Evolutionary conservation across 2,888 invertebrate genomes (phyloP), one percentile per base, ranked within the genome.

Genomic region (Volucella zonaria): DNA sequence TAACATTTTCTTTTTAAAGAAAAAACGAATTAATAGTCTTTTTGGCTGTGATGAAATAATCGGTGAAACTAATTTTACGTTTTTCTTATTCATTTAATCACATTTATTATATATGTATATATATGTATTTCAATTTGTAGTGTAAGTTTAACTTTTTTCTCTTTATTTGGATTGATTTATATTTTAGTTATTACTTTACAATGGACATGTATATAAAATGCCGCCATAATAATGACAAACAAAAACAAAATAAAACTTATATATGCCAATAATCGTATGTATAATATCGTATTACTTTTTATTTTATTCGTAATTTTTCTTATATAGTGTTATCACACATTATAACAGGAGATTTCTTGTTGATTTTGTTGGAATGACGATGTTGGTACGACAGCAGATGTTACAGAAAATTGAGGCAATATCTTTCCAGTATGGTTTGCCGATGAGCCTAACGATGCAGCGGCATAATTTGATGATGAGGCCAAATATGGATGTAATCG

Each of bases 331-430:
- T 91, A 93, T 94, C 93, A 94, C 93, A 93, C 93, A 90, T 94
- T 94, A 89, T 93, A 94, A 91, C 93, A 94, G 88, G 92, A 92
- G 90, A 94, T 93, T 91, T 93, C 93, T 92, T 93, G 93, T 89
- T 92, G 92, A 61, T 82, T 70, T 89, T 92, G 93, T 88, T 93
- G 93, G 90, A 93, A 92, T 89, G 91, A 90, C 87, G 90, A 89
- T 87, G 90, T 89, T 62, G 89, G 87, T 68, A 89, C 87, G 40
- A 88, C 87, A 64, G 89, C 87, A 71, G 87, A 87, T n/a, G 91
- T 89, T 43, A 90, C 88, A 9, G 89, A 88, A 88, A 93, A 93
- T 88, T 93, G 92, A 61, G 93, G 92, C 89, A 93, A 93, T 85
- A 93, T 92, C 80, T 93, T 92, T 4, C 89, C 89, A 75, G 90